These are phyloP conservation scores for Poeciliopsis turrubarensis DNA, from an alignment of 2,113 vertebrate species.

Conservation along the genomic window DNA sequence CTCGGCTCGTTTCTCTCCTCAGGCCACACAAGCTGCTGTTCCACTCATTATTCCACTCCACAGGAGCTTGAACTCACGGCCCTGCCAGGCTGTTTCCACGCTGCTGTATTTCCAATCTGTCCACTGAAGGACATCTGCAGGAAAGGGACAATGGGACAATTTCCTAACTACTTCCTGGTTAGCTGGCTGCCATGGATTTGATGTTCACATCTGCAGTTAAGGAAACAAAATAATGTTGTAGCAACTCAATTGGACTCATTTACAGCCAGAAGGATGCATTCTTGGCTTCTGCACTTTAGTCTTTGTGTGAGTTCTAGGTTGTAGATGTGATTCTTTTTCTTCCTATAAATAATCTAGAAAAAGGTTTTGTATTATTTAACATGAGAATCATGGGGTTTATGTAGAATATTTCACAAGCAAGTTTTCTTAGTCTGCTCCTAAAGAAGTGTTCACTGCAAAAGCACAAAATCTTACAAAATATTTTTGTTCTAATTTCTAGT, in stretches of 20 bases:
- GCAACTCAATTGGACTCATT: slow-evolving; percentile 22
- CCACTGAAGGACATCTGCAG: slow-evolving; percentile 3
- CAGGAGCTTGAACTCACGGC: slow-evolving; percentile 27
- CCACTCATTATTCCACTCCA: slow-evolving; percentile 24
- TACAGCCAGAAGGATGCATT: slow-evolving; percentile 57
- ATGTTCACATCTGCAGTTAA: slow-evolving; percentile 9
- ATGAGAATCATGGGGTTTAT: not conserved
- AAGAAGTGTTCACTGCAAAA: not conserved
- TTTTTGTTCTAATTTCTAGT: too few relatives aligned
- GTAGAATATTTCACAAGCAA: slow-evolving; percentile 32
- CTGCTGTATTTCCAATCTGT: slow-evolving; percentile 27
- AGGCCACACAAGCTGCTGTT: slow-evolving; percentile 52
- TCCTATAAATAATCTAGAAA: slow-evolving; percentile 45
- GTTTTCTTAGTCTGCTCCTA: slow-evolving; percentile 41
- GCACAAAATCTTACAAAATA: too few relatives aligned
- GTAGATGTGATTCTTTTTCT: slow-evolving; percentile 57
- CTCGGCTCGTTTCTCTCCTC: slow-evolving; percentile 32
- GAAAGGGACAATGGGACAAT: not conserved
- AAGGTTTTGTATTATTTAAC: not conserved
- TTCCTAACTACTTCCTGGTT: slow-evolving; percentile 16
- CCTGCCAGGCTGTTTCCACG: slow-evolving; percentile 39
- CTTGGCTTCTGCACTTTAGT: slow-evolving; percentile 74
- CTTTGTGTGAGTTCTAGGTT: slow-evolving; percentile 71
- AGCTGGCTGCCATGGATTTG: slow-evolving; percentile 15
- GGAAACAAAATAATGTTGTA: slow-evolving; percentile 28